Evolutionary conservation across 2,888 invertebrate genomes (phyloP).

Genomic region (Chloroclystis v-ata): DNA sequence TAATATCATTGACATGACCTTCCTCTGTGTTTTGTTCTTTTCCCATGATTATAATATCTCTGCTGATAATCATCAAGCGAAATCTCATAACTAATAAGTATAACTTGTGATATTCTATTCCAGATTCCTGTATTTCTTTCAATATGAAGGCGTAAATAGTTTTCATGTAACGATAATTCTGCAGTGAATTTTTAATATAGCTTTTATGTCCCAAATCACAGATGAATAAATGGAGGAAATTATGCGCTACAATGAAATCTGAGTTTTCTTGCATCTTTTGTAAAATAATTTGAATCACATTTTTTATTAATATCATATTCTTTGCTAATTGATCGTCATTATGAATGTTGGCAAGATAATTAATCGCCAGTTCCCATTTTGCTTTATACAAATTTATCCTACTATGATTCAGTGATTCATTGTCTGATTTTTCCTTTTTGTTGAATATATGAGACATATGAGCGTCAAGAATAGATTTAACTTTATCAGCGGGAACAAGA

Average conservation of each 20-base stretch:
- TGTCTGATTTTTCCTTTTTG: slow-evolving; percentile 10
- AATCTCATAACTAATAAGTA: slow-evolving; percentile 10
- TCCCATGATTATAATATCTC: slow-evolving; percentile 7
- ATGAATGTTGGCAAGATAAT: slow-evolving; percentile 9
- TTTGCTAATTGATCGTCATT: slow-evolving; percentile 9
- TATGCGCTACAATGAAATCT: background rate
- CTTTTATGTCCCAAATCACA: slow-evolving; percentile 7
- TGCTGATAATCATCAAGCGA: slow-evolving; percentile 10
- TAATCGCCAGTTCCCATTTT: slow-evolving; percentile 17
- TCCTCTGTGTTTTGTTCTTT: background rate
- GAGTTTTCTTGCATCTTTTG: slow-evolving; percentile 12
- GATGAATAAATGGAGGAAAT: slow-evolving; percentile 10
- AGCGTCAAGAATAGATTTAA: slow-evolving; percentile 11
- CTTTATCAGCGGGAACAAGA: slow-evolving; percentile 7
- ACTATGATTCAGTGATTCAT: background rate
- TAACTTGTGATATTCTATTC: slow-evolving; percentile 15
- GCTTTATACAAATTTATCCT: slow-evolving; percentile 4
- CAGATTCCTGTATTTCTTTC: slow-evolving; percentile 8
- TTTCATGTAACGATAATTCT: slow-evolving; percentile 6
- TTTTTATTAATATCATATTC: slow-evolving; percentile 6
- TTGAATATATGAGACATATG: slow-evolving; percentile 15
- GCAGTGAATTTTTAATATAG: slow-evolving; percentile 3
- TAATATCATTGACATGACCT: background rate
- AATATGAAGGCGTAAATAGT: slow-evolving; percentile 11
- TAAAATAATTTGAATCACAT: slow-evolving; percentile 13